Evolutionary conservation across 2,113 vertebrate species (phyloP), one percentile per base, ranked within the genome.

Genomic region (Psephotus haematonotus): DNA sequence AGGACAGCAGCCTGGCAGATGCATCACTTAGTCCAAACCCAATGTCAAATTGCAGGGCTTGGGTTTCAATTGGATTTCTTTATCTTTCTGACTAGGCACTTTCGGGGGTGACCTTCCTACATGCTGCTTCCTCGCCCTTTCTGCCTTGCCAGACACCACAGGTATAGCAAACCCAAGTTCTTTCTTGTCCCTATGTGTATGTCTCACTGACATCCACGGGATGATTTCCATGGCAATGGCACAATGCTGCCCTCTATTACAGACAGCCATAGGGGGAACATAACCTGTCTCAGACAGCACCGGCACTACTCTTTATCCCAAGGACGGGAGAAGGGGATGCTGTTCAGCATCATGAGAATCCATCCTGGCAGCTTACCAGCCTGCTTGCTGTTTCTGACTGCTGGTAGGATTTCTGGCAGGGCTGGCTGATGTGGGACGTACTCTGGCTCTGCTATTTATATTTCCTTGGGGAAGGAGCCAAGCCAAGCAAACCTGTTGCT

Each of bases 1-100:
- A 57, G 67, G 44, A 55, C 2, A 1, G 20, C 10, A 39, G 24
- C 29, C 33, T 60, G 47, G 33, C 44, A 52, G 35, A 57, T 6
- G 18, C 1, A 1, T 9, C 8, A 0, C 22, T 92, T 25, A 0
- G 0, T 49, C 44, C 41, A 74, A 71, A 94, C 18, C 11, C 6
- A 75, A 28, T 1, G 2, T 11, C 64, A 60, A 52, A 50, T 84
- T 64, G 15, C 50, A 76, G 24, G 35, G 33, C 28, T 82, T 80
- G 27, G 18, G 33, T 81, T 86, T 88, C 69, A 60, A 5, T 17
- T 0, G 3, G 29, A 62, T 75, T 64, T 89, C 20, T 72, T 68
- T 70, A n/a, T 47, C 29, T 79, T 88, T 88, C 74, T 75, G 33
- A 46, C 37, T 13, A 14, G 33, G 22, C 17, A 25, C 3, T 68